A percentile compares a stretch with the other conserved stretches of the same genome.
phyloP scores from a whole-genome alignment of 2,888 invertebrate genomes.

The Pseudococcus viburni region DNA sequence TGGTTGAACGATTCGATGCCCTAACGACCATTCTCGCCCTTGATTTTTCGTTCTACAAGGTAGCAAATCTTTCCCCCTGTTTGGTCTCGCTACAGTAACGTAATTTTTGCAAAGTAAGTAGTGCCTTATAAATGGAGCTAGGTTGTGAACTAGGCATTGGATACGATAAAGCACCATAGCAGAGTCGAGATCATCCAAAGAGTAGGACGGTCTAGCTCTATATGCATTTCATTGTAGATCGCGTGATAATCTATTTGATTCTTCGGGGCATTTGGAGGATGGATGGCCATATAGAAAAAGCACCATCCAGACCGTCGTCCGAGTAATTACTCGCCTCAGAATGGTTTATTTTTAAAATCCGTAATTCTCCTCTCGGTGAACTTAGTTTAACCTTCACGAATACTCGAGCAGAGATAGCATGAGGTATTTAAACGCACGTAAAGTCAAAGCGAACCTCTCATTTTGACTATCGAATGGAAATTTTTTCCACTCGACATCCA shows the following conservation, averaged over 20 bases:
- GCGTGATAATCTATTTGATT: slow-evolving; percentile 49
- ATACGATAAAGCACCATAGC: not conserved
- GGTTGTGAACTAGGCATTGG: not conserved
- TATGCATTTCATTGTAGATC: slow-evolving; percentile 34
- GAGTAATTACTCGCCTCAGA: slow-evolving; percentile 38
- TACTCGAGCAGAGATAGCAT: not conserved
- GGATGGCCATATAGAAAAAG: not conserved
- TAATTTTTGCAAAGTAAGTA: not conserved
- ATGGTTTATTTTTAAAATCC: slow-evolving; percentile 40
- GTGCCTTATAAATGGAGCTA: not conserved
- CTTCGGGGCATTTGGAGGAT: slow-evolving; percentile 27
- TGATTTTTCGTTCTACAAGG: not conserved
- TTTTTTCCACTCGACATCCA: slow-evolving; percentile 3
- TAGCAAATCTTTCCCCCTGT: not conserved
- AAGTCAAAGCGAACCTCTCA: not conserved
- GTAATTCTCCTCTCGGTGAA: slow-evolving; percentile 4
- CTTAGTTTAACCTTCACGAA: slow-evolving; percentile 48
- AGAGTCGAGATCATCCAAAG: not conserved
- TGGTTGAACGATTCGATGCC: slow-evolving; percentile 34
- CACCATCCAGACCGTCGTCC: slow-evolving; percentile 2
- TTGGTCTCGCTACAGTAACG: not conserved
- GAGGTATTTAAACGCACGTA: not conserved
- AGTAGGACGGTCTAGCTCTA: slow-evolving; percentile 19
- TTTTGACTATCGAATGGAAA: not conserved
- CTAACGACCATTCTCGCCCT: not conserved